Base-by-base conservation (phyloP, 2,888 invertebrate genomes). In the Halictus ligatus region DNA sequence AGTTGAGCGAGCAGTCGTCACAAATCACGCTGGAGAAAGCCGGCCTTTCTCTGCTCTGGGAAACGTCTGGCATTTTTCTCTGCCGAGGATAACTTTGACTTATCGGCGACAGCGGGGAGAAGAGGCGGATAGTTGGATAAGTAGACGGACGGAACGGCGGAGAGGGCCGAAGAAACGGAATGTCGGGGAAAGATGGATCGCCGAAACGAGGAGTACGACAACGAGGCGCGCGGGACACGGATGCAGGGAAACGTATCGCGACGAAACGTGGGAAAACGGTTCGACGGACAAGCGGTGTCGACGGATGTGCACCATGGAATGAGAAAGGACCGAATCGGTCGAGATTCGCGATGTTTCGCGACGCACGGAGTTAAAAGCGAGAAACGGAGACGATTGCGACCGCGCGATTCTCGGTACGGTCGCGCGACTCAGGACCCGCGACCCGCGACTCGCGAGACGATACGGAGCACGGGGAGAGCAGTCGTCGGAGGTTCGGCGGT, bases 41-140 rank as follows among this genome's bases (percentile, higher is more conserved):
- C 92, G 92, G 93, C 94, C 94, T 94, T 95, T 95, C 94, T 94
- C 94, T 93, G 93, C 94, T 93, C 94, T 93, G 93, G 94, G 94
- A 94, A 95, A 94, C 94, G 94, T 94, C 95, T 94, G 94, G 95
- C 94, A 95, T 95, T 95, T 95, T 95, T 95, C 95, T 94, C 94
- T 91, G 93, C 92, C 94, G 93, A 92, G 94, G 94, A 95, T 95
- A 95, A 95, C 94, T 95, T 95, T 95, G 95, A 94, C 95, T 94
- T 94, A 94, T 94, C 93, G 94, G 95, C 94, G 94, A 94, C 95
- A 94, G 69, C 92, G 89, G 84, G 72, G 84, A 87, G 78, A 79
- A 81, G 80, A 87, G 83, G 83, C 81, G 54, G 86, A 84, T 67
- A 58, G 76, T 75, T 40, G 54, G 40, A 76, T 58, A 48, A 72